Conservation (phyloP, 2,797 vertebrate genomes). For the Silurus aristotelis region DNA sequence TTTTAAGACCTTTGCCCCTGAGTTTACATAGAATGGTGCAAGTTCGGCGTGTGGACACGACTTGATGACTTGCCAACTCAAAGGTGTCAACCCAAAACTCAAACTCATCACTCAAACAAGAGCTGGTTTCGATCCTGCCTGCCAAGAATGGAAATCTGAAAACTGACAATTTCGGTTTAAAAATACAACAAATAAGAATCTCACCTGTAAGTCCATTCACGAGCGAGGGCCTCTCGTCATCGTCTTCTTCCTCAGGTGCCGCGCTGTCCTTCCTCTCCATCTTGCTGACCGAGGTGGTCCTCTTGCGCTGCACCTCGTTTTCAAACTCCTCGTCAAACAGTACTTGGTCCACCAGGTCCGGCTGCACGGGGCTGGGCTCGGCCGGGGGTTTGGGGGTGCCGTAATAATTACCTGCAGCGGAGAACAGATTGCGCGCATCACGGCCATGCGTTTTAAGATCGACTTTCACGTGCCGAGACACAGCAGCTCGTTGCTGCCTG, state of each 20-base stretch:
- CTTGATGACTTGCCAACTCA: too few relatives aligned
- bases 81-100: too few relatives aligned
- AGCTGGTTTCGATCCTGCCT: too few relatives aligned
- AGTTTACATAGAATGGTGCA: not conserved
- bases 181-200: slow-evolving; percentile 29
- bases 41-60: too few relatives aligned
- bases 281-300: slow-evolving; percentile 96
- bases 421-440: not conserved
- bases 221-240: slow-evolving; percentile 82
- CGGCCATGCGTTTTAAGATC: not conserved
- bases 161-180: not conserved
- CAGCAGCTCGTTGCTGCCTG: not conserved
- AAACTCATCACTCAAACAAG: too few relatives aligned
- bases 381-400: slow-evolving; percentile 96
- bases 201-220: slow-evolving; percentile 84
- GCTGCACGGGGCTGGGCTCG: slow-evolving; percentile 94
- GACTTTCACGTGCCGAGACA: not conserved
- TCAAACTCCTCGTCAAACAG: slow-evolving; percentile 96
- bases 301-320: slow-evolving; percentile 90
- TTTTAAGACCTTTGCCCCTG: too few relatives aligned
- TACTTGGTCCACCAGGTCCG: slow-evolving; percentile 95
- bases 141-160: not conserved
- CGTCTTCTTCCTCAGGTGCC: slow-evolving; percentile 94
- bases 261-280: slow-evolving; percentile 95
- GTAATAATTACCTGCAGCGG: slow-evolving; percentile 89